These are phyloP conservation scores for Zosterops pallidus DNA, from an alignment of 2,113 vertebrate genomes.

Conservation along the genomic window DNA sequence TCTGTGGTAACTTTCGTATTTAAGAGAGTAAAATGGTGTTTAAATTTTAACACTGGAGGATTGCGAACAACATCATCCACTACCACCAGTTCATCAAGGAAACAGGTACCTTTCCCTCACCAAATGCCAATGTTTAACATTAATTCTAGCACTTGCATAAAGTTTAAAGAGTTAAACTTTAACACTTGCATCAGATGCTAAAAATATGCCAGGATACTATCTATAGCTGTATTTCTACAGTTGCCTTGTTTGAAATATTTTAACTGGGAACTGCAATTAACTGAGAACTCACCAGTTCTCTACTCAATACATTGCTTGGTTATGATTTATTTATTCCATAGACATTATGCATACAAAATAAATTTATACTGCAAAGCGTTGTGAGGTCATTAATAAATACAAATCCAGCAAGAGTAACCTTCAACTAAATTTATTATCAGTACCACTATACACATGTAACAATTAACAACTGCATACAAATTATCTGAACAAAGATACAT, in stretches of 20 bases:
- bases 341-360: not conserved
- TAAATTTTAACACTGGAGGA: constrained; percentile 2
- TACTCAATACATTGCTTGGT: not conserved
- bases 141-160: not conserved
- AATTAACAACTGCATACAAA: not conserved
- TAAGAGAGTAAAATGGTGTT: not conserved
- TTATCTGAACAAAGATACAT: not conserved
- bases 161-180: constrained; percentile 19
- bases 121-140: not conserved
- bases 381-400: not conserved
- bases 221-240: constrained; percentile 61
- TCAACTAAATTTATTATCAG: not conserved
- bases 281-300: not conserved
- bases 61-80: not conserved
- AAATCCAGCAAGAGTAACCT: not conserved
- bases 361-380: not conserved
- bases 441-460: not conserved
- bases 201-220: constrained; percentile 72
- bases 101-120: not conserved
- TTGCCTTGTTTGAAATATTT: constrained; percentile 65
- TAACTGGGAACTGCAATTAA: constrained; percentile 39
- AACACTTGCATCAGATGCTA: constrained; percentile 67
- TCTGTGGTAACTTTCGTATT: not conserved
- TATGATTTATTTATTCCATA: not conserved
- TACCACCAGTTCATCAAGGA: not conserved